Evolutionary conservation across 1,140 invertebrate species (phyloP), one percentile per base, ranked within the genome.

Genomic region (Trachymyrmex septentrionalis): DNA sequence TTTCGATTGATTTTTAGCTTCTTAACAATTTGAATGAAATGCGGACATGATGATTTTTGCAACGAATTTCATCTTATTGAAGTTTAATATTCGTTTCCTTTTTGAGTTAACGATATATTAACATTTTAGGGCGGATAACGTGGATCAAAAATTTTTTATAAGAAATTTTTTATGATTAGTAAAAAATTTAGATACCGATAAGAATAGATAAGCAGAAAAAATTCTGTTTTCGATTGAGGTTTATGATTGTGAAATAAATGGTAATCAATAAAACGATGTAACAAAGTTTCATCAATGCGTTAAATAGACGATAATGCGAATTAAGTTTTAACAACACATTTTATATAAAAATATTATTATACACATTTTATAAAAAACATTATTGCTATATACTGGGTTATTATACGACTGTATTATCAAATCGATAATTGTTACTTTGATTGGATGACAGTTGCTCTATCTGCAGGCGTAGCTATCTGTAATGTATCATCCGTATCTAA

Each of bases 341-440:
- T 27, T 27, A n/a, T 72, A 5, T 53, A 53, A 16, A 53, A 16
- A n/a, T n/a, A n/a, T n/a, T n/a, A n/a, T n/a, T n/a, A n/a, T n/a
- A 30, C 24, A 27, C 38, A 7, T 48, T 71, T 27, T 27, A n/a
- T 72, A 5, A 30, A 53, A 16, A 53, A 16, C n/a, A n/a, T n/a
- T 50, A n/a, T 7, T 44, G 12, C 6, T 44, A 44, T 44, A 50
- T 16, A 50, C 48, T 50, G 48, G 3, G 3, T 50, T 50, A 44
- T 44, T 44, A 38, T 38, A 38, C 9, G 38, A 10, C 38, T 44
- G 38, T 16, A 44, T 61, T 38, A 76, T 76, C 16, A 24, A 69
- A 80, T 80, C 30, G 27, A 69, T 55, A 34, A 81, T 44, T 57
- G 19, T 30, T 55, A 81, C 9, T 71, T 71, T 71, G 14, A 44